These are phyloP conservation scores for Gobio occitaniae DNA, from an alignment of 2,797 vertebrate species.

Conservation along the genomic window DNA sequence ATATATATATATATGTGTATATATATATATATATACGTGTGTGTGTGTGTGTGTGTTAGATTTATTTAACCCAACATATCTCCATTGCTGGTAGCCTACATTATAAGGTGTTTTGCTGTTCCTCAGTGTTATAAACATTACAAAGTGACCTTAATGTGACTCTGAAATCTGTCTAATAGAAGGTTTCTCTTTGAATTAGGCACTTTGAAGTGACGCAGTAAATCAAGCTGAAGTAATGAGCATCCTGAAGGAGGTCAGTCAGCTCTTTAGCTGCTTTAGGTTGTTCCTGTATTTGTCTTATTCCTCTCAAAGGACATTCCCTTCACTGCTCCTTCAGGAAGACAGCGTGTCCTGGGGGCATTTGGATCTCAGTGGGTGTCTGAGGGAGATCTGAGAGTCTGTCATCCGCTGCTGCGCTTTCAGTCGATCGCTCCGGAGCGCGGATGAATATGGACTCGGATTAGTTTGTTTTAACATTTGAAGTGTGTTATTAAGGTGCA, in stretches of 20 bases:
- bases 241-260: not conserved
- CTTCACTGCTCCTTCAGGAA: constrained; percentile 18
- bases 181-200: not conserved
- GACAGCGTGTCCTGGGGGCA: constrained; percentile 2
- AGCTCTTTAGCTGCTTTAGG: not conserved
- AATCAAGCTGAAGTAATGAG: constrained; percentile 10
- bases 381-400: not conserved
- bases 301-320: constrained; percentile 17
- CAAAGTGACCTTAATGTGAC: constrained; percentile 5
- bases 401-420: not conserved
- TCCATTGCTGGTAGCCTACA: no score
- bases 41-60: not conserved
- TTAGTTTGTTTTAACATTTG: not conserved
- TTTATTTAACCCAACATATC: not conserved
- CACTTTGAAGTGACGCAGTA: not conserved
- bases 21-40: no score
- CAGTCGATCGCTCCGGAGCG: not conserved
- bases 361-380: constrained; percentile 20
- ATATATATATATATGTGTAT: no score
- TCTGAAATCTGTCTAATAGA: not conserved
- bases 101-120: not conserved
- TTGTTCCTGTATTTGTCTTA: not conserved
- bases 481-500: not conserved
- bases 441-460: constrained; percentile 9
- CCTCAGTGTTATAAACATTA: not conserved